Conservation (phyloP, 2,113 vertebrate species). For the Gobiocypris rarus region DNA sequence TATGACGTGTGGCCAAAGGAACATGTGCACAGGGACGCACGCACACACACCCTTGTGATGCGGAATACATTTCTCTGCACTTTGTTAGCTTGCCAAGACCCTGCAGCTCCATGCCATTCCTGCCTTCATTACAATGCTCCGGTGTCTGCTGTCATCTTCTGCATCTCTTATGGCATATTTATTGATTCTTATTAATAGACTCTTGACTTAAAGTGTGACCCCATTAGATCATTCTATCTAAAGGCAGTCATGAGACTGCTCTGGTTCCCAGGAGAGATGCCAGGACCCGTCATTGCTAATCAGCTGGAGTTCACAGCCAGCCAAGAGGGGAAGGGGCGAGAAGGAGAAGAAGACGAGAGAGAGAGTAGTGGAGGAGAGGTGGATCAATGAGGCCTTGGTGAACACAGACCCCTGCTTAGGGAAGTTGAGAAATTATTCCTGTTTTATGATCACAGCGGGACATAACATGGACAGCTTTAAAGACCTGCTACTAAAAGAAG, state of each 20-base stretch:
- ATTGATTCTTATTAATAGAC: conserved; percentile 75
- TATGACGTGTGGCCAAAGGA: not conserved
- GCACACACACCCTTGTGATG: conserved; percentile 7
- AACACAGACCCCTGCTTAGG: not conserved
- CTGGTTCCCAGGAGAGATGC: conserved; percentile 66
- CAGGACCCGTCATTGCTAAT: conserved; percentile 68
- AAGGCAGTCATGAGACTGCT: conserved; percentile 66
- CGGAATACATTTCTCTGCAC: conserved; percentile 42
- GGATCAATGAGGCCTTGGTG: conserved; percentile 10
- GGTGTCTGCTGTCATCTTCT: conserved; percentile 59
- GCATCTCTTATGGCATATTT: conserved; percentile 67
- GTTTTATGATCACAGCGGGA: conserved; percentile 47
- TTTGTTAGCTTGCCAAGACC: conserved; percentile 70
- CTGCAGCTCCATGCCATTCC: conserved; percentile 58
- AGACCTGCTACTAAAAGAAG: conserved; percentile 32
- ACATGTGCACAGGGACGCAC: conserved; percentile 12
- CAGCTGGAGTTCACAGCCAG: conserved; percentile 55
- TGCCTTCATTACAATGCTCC: conserved; percentile 56
- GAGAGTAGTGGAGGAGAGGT: not conserved
- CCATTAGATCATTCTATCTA: conserved; percentile 74
- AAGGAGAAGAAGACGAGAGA: conserved; percentile 20
- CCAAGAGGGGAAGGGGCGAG: conserved; percentile 48
- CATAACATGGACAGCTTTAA: conserved; percentile 28
- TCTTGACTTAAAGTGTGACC: conserved; percentile 72
- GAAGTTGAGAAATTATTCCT: conserved; percentile 30